Conservation (phyloP, 2,888 invertebrate species). For the Halictus quadricinctus region DNA sequence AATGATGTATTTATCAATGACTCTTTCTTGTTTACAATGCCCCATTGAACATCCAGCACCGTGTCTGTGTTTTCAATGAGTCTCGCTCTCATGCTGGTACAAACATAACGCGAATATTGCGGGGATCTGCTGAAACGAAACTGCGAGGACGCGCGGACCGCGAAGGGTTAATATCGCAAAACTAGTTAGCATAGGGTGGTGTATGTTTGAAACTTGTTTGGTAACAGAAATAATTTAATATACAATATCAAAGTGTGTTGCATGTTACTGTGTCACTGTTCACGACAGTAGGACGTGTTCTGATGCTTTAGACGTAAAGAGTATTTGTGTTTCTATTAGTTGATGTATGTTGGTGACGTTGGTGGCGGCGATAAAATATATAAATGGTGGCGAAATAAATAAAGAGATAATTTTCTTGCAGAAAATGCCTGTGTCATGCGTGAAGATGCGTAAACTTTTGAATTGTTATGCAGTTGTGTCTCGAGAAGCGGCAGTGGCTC, state of each 20-base stretch:
- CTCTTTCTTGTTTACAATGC: background rate
- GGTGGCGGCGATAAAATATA: too few species aligned
- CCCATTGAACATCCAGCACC: background rate
- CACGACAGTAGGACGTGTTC: background rate
- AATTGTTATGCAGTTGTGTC: too few species aligned
- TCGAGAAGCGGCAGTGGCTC: too few species aligned
- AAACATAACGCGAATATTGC: background rate
- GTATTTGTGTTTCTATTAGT: background rate
- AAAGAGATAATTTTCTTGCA: background rate
- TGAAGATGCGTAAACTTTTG: too few species aligned
- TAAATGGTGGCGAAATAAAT: background rate
- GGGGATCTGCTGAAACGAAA: background rate
- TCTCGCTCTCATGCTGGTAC: background rate
- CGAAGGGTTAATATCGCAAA: background rate
- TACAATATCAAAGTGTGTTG: too few species aligned
- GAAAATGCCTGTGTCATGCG: too few species aligned
- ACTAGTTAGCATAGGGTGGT: background rate
- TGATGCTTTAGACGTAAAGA: background rate
- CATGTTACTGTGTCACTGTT: background rate
- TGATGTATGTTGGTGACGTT: background rate
- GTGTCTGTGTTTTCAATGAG: background rate
- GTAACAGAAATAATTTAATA: constrained; percentile 1
- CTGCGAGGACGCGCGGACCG: background rate
- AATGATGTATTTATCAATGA: background rate
- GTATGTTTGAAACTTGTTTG: constrained; percentile 1